phyloP scores from a whole-genome alignment of 2,797 vertebrate species.

The Kryptolebias ocellatus region DNA sequence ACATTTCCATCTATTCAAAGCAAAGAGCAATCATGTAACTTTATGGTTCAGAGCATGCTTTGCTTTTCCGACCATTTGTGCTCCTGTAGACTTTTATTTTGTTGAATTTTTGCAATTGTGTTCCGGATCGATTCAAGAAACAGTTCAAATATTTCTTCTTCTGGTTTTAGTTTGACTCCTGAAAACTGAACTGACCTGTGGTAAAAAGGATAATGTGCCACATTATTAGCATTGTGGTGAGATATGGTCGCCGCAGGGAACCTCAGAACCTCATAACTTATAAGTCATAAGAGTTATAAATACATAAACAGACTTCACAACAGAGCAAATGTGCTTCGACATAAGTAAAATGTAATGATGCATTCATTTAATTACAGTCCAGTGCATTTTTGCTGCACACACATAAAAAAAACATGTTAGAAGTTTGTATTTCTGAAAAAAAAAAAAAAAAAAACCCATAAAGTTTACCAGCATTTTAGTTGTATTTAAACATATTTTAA shows the following conservation, averaged over 20 bases:
- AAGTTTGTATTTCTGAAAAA: too few species aligned
- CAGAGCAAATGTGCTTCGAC: too few species aligned
- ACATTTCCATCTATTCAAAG: not conserved
- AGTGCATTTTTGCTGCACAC: too few species aligned
- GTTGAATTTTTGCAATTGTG: not conserved
- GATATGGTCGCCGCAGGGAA: not conserved
- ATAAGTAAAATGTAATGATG: too few species aligned
- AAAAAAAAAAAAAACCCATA: too few species aligned
- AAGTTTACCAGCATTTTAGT: too few species aligned
- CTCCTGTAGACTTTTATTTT: not conserved
- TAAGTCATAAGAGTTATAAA: too few species aligned
- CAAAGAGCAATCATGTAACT: not conserved
- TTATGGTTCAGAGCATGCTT: not conserved
- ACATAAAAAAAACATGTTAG: too few species aligned
- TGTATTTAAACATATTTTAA: too few species aligned
- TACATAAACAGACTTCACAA: too few species aligned
- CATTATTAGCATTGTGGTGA: not conserved
- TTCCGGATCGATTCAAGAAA: not conserved
- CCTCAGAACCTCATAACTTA: not conserved
- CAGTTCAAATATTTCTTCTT: not conserved
- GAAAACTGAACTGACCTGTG: not conserved
- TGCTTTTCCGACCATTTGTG: not conserved
- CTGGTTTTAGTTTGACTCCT: not conserved
- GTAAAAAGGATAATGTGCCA: slow-evolving; percentile 4
- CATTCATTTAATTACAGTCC: too few species aligned